Conservation (phyloP, 2,113 vertebrate species). For the Labeo rohita region DNA sequence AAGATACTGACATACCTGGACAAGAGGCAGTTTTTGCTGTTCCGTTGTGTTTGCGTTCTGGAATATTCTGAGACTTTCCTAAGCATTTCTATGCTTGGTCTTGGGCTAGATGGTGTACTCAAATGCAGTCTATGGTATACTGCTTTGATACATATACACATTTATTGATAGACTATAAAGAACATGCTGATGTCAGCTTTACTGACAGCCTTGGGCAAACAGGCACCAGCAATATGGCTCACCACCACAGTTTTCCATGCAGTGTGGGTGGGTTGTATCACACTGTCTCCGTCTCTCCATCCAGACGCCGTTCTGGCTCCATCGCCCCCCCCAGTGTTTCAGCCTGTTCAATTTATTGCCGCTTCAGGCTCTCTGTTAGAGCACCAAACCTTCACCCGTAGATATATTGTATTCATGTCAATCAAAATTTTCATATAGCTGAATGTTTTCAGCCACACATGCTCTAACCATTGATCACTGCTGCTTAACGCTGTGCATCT, state of each 20-base stretch:
- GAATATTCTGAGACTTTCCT: conserved; percentile 58
- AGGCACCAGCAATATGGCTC: conserved; percentile 31
- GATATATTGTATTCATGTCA: conserved; percentile 33
- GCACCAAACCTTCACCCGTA: background rate
- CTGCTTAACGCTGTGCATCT: conserved; percentile 49
- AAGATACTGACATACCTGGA: conserved; percentile 63
- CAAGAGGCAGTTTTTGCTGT: conserved; percentile 71
- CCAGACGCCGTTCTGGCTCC: conserved; percentile 49
- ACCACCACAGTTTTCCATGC: conserved; percentile 45
- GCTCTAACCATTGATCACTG: conserved; percentile 62
- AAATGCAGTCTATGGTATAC: background rate
- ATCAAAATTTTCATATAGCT: conserved; percentile 28
- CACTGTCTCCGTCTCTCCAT: conserved; percentile 39
- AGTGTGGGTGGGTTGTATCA: conserved; percentile 43
- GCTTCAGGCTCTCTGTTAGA: conserved; percentile 41
- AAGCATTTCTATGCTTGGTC: background rate
- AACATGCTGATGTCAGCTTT: conserved; percentile 37
- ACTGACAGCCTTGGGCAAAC: conserved; percentile 35
- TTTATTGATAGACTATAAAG: conserved; percentile 48
- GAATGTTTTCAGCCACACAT: conserved; percentile 38
- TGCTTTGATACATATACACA: background rate
- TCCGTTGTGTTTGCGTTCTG: conserved; percentile 53
- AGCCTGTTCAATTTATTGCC: conserved; percentile 42
- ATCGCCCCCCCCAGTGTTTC: background rate
- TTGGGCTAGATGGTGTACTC: background rate